Conservation (phyloP, 2,888 invertebrate species). For the Trichogramma evanescens region DNA sequence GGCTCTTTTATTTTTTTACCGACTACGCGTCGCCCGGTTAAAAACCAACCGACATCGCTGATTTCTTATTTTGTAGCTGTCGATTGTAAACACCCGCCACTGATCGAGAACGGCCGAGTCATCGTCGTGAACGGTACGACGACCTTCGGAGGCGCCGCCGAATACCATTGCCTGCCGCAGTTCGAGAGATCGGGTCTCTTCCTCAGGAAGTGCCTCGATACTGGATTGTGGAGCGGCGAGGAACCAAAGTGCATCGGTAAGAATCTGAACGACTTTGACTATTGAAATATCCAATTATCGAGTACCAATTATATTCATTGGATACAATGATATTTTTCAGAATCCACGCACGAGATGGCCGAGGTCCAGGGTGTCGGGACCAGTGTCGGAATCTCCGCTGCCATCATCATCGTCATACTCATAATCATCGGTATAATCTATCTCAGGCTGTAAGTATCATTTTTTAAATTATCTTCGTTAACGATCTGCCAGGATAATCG, state of each 20-base stretch:
- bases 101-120: constrained; percentile 77
- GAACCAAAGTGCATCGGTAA: constrained; percentile 75
- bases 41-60: not conserved
- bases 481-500: not conserved
- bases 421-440: constrained; percentile 74
- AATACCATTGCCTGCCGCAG: constrained; percentile 83
- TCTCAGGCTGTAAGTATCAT: constrained; percentile 67
- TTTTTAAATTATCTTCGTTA: not conserved
- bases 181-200: constrained; percentile 76
- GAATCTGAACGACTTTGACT: constrained; percentile 12
- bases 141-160: constrained; percentile 74
- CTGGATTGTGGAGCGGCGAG: constrained; percentile 80
- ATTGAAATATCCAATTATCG: not conserved
- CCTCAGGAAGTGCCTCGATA: constrained; percentile 74
- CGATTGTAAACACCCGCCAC: constrained; percentile 73
- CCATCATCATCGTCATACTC: constrained; percentile 71
- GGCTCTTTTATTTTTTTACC: not conserved
- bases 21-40: not conserved
- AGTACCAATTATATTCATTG: not conserved
- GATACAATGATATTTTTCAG: constrained; percentile 24
- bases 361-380: constrained; percentile 72
- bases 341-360: constrained; percentile 44
- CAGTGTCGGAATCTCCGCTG: constrained; percentile 77
- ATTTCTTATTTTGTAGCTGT: constrained; percentile 55
- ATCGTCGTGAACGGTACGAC: constrained; percentile 81